phyloP scores from a whole-genome alignment of 2,888 invertebrate species.

The Mamestra brassicae region DNA sequence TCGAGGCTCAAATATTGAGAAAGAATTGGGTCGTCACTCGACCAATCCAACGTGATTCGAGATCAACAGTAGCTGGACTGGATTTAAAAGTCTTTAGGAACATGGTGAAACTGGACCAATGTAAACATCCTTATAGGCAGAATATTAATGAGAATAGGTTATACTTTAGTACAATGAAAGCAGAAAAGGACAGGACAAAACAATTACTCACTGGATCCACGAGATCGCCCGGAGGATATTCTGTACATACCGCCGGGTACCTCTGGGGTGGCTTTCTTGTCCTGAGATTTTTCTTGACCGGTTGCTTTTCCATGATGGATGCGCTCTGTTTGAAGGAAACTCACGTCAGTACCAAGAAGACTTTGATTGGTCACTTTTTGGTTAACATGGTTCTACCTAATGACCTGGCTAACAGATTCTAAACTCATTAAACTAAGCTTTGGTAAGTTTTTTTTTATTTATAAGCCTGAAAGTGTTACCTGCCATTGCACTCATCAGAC shows the following conservation, averaged over 20 bases:
- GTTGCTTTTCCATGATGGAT: background rate
- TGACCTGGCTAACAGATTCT: too few relatives aligned
- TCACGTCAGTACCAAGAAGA: background rate
- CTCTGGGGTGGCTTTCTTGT: background rate
- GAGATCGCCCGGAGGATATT: background rate
- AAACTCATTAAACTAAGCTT: too few relatives aligned
- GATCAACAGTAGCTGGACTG: background rate
- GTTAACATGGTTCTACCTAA: background rate
- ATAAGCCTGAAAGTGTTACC: too few relatives aligned
- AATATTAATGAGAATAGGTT: background rate
- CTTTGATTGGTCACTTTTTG: background rate
- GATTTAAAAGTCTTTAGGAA: background rate
- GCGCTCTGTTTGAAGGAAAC: background rate
- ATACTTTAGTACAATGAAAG: background rate
- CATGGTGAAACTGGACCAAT: background rate
- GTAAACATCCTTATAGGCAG: conserved; percentile 1
- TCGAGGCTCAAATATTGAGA: too few relatives aligned
- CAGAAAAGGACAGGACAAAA: background rate
- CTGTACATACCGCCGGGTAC: conserved; percentile 3
- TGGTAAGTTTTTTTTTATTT: too few relatives aligned
- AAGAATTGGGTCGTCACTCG: background rate
- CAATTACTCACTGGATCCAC: background rate
- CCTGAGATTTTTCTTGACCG: background rate
- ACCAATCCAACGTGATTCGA: background rate
- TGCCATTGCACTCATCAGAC: too few relatives aligned